Conservation (phyloP, 2,888 invertebrate species). For the Cephus sareptanus region DNA sequence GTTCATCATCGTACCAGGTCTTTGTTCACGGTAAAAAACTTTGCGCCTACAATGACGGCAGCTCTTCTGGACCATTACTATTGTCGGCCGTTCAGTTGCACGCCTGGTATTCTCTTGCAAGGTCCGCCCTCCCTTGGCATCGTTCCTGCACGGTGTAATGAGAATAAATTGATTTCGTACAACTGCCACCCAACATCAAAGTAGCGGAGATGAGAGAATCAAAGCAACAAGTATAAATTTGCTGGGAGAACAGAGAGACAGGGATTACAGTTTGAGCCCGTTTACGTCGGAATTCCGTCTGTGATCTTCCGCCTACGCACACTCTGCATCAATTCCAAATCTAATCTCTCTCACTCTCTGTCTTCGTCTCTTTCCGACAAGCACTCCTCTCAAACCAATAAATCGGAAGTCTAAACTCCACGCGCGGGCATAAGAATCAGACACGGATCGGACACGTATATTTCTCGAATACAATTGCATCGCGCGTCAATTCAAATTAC, state of each 20-base stretch:
- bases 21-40: background rate
- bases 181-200: constrained; percentile 37
- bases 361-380: constrained; percentile 18
- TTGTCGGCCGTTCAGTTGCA: background rate
- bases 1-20: background rate
- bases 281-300: constrained; percentile 46
- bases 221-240: constrained; percentile 17
- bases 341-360: constrained; percentile 21
- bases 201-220: constrained; percentile 12
- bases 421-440: background rate
- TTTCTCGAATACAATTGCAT: background rate
- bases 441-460: background rate
- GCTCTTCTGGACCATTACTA: background rate
- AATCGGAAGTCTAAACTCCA: background rate
- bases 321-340: constrained; percentile 34
- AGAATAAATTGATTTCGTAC: constrained; percentile 43
- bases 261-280: constrained; percentile 47
- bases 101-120: background rate
- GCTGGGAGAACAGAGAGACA: constrained; percentile 28
- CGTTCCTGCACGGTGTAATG: constrained; percentile 36
- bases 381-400: background rate
- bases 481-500: background rate
- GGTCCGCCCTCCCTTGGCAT: constrained; percentile 29
- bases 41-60: background rate
- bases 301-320: constrained; percentile 45